These are phyloP conservation scores for Lochmaea crataegi DNA, from an alignment of 2,888 invertebrate genomes.

Conservation along the genomic window DNA sequence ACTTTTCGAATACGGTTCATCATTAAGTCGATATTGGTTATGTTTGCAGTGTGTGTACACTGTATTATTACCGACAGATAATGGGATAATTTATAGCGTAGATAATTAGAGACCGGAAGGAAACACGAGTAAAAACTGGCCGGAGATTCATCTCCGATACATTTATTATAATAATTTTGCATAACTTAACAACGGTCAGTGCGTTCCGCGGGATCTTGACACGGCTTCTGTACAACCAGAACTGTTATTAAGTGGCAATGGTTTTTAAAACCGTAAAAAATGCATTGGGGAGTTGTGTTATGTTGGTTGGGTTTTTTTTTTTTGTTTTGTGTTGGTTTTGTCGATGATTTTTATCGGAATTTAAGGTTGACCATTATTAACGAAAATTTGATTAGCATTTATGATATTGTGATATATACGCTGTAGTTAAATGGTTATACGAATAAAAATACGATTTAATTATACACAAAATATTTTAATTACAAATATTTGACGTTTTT, in stretches of 20 bases:
- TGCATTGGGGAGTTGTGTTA: not conserved
- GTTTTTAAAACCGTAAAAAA: constrained; percentile 5
- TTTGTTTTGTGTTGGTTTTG: not conserved
- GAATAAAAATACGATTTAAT: too few relatives aligned
- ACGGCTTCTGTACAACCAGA: constrained; percentile 37
- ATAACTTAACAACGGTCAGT: constrained; percentile 64
- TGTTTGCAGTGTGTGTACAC: constrained; percentile 40
- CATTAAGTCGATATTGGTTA: constrained; percentile 43
- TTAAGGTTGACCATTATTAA: constrained; percentile 10
- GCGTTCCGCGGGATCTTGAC: constrained; percentile 48
- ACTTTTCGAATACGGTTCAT: constrained; percentile 20
- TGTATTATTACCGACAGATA: constrained; percentile 51
- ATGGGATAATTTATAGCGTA: constrained; percentile 63
- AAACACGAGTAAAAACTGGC: constrained; percentile 66
- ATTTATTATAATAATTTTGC: constrained; percentile 66
- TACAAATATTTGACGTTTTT: too few relatives aligned
- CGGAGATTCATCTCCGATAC: constrained; percentile 66
- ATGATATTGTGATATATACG: not conserved
- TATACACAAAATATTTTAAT: too few relatives aligned
- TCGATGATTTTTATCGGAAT: constrained; percentile 13
- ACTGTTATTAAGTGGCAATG: constrained; percentile 35
- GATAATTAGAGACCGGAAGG: constrained; percentile 66
- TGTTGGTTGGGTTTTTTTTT: not conserved
- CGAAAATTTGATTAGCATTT: constrained; percentile 2
- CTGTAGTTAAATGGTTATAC: too few relatives aligned